Conservation (phyloP, 2,113 vertebrate species). For the Pitta sordida region DNA sequence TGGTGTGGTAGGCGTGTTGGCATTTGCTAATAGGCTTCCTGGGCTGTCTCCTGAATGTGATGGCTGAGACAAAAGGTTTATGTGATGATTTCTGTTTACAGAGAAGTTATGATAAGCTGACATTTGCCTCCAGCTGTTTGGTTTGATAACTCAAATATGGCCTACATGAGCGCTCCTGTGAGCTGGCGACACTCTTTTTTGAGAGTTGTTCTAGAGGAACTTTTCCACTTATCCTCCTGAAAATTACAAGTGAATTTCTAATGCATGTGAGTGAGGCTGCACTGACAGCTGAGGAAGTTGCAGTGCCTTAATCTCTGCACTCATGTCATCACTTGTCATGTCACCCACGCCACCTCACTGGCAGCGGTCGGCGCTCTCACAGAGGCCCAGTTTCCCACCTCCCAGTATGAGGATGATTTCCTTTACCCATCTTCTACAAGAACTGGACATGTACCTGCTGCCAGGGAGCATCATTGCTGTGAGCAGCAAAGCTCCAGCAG, state of each 20-base stretch:
- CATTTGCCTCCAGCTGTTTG: constrained; percentile 39
- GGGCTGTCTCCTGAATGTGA: constrained; percentile 42
- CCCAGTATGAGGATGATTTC: fast-evolving
- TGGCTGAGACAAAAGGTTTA: constrained; percentile 31
- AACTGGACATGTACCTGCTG: fast-evolving
- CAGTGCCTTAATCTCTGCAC: background rate
- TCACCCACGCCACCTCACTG: fast-evolving
- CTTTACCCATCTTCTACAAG: background rate
- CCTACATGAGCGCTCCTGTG: background rate
- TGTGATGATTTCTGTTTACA: constrained; percentile 37
- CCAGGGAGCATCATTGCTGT: background rate
- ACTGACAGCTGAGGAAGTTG: background rate
- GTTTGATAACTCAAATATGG: constrained; percentile 11
- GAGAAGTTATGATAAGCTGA: constrained; percentile 37
- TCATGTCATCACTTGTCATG: background rate
- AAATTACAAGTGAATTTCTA: background rate
- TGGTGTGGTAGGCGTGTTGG: background rate
- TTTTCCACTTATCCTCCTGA: background rate
- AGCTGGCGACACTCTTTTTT: background rate
- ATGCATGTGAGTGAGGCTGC: background rate
- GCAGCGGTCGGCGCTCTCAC: fast-evolving
- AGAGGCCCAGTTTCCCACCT: background rate
- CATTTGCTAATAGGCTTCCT: constrained; percentile 43
- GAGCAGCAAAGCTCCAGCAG: background rate
- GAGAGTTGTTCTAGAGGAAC: background rate